Evolutionary conservation across 1,140 invertebrate species (phyloP).

Genomic region (Saccostrea cuccullata): DNA sequence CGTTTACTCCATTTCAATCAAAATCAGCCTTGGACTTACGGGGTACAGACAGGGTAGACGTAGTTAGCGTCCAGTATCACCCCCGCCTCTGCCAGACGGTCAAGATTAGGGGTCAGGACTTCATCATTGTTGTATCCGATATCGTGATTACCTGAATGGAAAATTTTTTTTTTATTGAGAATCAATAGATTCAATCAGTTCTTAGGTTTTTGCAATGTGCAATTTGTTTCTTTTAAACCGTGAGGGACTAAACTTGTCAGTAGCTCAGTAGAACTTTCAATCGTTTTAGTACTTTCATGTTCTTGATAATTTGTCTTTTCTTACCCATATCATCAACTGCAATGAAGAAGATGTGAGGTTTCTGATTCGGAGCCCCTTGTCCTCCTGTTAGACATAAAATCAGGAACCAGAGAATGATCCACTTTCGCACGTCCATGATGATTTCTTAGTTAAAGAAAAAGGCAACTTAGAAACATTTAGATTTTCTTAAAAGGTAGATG

Average conservation of each 20-base stretch:
- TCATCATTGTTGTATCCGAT: constrained; percentile 22
- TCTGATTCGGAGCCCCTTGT: background rate
- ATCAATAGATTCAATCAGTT: too few species aligned
- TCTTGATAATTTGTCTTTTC: background rate
- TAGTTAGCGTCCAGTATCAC: constrained; percentile 8
- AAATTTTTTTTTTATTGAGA: too few species aligned
- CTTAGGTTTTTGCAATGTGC: too few species aligned
- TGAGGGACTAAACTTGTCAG: background rate
- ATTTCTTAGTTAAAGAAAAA: background rate
- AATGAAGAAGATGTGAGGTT: constrained; percentile 17
- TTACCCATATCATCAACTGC: constrained; percentile 25
- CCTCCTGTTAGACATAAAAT: background rate
- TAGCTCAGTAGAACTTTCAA: background rate
- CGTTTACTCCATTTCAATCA: too few species aligned
- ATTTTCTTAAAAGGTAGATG: background rate
- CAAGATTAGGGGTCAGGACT: background rate
- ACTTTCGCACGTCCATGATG: background rate
- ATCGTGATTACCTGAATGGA: background rate
- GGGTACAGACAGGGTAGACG: constrained; percentile 18
- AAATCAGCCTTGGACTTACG: background rate
- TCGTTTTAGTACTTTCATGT: background rate
- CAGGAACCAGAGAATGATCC: background rate
- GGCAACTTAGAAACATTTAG: too few species aligned
- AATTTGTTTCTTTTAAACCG: too few species aligned
- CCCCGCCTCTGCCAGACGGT: background rate